Evolutionary conservation across 2,113 vertebrate genomes (phyloP).

Genomic region (Oreotragus oreotragus): DNA sequence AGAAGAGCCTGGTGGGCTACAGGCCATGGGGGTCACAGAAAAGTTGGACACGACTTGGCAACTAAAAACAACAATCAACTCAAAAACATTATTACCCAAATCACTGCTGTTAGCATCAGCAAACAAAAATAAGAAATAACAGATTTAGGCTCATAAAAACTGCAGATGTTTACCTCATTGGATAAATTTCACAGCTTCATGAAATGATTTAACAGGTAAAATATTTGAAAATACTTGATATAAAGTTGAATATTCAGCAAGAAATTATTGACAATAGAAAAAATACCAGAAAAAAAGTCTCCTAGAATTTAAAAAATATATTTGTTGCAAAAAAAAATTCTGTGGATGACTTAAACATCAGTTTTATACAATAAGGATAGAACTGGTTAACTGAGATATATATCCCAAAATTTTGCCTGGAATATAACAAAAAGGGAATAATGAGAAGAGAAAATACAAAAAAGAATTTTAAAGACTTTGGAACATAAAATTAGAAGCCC

Average conservation of each 20-base stretch:
- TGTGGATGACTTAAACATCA: background rate
- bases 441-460: background rate
- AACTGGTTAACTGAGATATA: background rate
- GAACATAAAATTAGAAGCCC: background rate
- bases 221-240: background rate
- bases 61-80: constrained; percentile 11
- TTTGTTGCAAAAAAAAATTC: constrained; percentile 30
- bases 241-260: constrained; percentile 28
- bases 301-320: constrained; percentile 11
- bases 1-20: background rate
- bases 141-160: constrained; percentile 53
- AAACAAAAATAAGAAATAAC: constrained; percentile 48
- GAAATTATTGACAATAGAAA: background rate
- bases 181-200: constrained; percentile 27
- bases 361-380: background rate
- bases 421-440: background rate
- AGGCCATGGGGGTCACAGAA: background rate
- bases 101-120: constrained; percentile 46
- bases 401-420: background rate
- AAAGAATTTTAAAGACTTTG: background rate
- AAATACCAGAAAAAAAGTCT: background rate
- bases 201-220: constrained; percentile 30
- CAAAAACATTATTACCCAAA: constrained; percentile 60
- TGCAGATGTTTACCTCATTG: constrained; percentile 41
- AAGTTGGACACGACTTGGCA: background rate